A percentile compares a stretch with the other conserved stretches of the same genome.
These are phyloP conservation scores for Sarcophaga caerulescens DNA, from an alignment of 2,888 invertebrate species.

Conservation along the genomic window DNA sequence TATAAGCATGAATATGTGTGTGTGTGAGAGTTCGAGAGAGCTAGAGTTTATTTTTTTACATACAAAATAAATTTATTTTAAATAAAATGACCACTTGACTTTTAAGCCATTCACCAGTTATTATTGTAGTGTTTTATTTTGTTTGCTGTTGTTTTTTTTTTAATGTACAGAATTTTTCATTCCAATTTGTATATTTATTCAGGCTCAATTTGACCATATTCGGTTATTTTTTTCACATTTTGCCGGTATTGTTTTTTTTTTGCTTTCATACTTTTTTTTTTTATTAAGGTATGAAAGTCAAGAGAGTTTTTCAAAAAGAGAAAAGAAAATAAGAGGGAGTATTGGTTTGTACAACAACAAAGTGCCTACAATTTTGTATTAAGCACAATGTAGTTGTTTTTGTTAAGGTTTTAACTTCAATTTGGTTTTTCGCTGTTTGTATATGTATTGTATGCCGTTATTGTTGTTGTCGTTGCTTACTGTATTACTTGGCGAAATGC, in stretches of 20 bases:
- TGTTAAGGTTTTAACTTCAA: not conserved
- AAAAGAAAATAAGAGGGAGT: not conserved
- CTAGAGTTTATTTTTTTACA: not conserved
- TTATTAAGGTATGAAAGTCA: not conserved
- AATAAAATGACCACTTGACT: conserved; percentile 68
- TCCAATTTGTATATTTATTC: conserved; percentile 69
- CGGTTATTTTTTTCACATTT: conserved; percentile 48
- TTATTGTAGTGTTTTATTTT: conserved; percentile 8
- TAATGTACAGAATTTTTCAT: conserved; percentile 45
- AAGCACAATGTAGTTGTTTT: conserved; percentile 26
- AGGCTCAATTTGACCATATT: conserved; percentile 69
- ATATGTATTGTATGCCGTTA: not conserved
- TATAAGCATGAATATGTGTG: no score
- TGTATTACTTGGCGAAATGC: conserved; percentile 42
- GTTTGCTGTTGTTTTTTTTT: not conserved
- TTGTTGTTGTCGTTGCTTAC: conserved; percentile 39
- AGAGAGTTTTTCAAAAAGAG: conserved; percentile 12
- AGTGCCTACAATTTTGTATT: conserved; percentile 34
- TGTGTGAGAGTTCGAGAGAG: not conserved
- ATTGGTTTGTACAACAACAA: not conserved
- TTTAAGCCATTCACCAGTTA: conserved; percentile 56
- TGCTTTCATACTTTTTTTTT: not conserved
- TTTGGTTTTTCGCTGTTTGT: not conserved
- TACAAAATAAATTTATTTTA: conserved; percentile 53
- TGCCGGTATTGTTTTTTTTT: not conserved